Evolutionary conservation across 2,888 invertebrate species (phyloP).

Genomic region (Coelinius sp.): DNA sequence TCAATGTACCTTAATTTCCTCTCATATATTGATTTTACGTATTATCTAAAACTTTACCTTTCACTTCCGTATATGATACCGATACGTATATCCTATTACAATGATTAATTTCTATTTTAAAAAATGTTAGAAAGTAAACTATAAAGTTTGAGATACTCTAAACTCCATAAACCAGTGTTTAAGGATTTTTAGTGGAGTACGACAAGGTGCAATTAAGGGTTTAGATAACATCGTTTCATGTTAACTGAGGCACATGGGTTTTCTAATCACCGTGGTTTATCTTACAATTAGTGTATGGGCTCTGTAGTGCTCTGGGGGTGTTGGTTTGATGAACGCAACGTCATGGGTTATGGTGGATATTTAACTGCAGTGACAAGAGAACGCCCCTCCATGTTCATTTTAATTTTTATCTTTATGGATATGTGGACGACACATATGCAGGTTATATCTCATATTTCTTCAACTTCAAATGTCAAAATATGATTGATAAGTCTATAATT

Average conservation of each 20-base stretch:
- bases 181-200: not conserved
- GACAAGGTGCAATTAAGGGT: conserved; percentile 32
- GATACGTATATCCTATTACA: not conserved
- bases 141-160: conserved; percentile 1
- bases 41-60: not conserved
- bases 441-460: no score
- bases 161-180: conserved; percentile 8
- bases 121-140: not conserved
- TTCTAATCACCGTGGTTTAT: conserved; percentile 26
- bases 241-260: conserved; percentile 17
- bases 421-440: no score
- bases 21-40: not conserved
- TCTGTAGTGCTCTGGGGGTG: not conserved
- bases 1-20: no score
- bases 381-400: conserved; percentile 38
- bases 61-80: not conserved
- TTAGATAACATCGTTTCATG: conserved; percentile 5
- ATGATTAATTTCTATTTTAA: not conserved
- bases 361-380: conserved; percentile 7
- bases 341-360: not conserved
- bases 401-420: conserved; percentile 48
- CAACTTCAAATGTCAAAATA: no score
- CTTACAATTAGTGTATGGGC: conserved; percentile 25
- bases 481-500: no score
- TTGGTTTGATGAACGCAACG: not conserved